Base-by-base conservation (phyloP, 2,888 invertebrate species). In the Philereme vetulata region DNA sequence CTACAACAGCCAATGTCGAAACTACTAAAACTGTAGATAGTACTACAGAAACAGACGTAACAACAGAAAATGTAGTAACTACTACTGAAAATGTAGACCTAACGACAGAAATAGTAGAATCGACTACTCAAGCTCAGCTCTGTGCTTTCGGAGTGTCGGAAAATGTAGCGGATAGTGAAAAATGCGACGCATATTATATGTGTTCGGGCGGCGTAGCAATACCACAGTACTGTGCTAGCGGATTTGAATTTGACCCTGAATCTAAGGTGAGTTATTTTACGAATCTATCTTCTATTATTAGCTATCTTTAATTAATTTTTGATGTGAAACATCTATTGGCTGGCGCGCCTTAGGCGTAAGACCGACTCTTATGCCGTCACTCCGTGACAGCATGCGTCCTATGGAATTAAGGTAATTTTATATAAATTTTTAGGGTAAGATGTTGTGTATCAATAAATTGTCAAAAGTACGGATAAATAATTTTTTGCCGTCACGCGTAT, bases 171-270 rank as follows among this genome's bases (percentile, higher is more conserved):
- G 62, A 71, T 34, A 69, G 64, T 43, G 58, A 63, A 5, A n/a
- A 47, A 5, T 71, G 71, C 53, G 54, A 65, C 4, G 54, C 62
- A 0, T 78, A 71, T 48, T 74, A 63, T 45, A 60, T 76, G 52
- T 78, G 78, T 40, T 47, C 65, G 5, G 61, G 60, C 5, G 74
- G 73, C 0, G 48, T 49, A 0, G 53, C 70, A 0, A 48, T 75
- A n/a, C 62, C 54, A 5, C 49, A 71, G 40, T 61, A 38, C 36
- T 81, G 81, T 47, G 57, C 65, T 0, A 61, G 64, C 1, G 78
- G 77, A 2, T 67, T 71, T 4, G 76, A 80, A 60, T 76, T 73
- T 52, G 75, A 78, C 57, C 62, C 64, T 32, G 55, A 43, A 9
- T 11, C 50, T 5, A 59, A 51, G 7, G 21, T 21, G 21, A 21